These are phyloP conservation scores for Artemia sinica DNA, from an alignment of 2,888 invertebrate genomes.

Conservation along the genomic window DNA sequence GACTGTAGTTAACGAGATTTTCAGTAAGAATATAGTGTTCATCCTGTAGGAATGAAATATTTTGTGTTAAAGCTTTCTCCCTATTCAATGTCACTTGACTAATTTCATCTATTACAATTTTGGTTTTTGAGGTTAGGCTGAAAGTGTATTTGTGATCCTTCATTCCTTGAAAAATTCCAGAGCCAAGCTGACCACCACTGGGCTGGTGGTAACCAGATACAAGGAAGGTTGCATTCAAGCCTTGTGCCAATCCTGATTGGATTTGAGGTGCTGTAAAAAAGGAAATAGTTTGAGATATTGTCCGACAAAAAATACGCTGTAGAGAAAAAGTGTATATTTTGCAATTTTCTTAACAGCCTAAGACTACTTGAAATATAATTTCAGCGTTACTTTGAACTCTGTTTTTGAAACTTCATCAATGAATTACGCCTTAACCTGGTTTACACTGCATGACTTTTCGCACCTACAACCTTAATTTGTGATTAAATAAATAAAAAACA, in stretches of 20 bases:
- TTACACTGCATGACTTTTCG: too few species aligned
- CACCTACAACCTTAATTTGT: too few species aligned
- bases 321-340: too few species aligned
- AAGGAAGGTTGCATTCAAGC: conserved; percentile 48
- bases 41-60: not conserved
- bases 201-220: conserved; percentile 52
- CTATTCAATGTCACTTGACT: not conserved
- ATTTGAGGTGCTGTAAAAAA: conserved; percentile 41
- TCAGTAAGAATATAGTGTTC: not conserved
- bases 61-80: not conserved
- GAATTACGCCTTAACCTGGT: too few species aligned
- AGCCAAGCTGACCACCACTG: conserved; percentile 44
- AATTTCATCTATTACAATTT: not conserved
- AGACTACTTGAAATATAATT: too few species aligned
- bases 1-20: not conserved
- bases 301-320: too few species aligned
- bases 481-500: too few species aligned
- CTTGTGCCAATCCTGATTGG: conserved; percentile 51
- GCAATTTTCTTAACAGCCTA: too few species aligned
- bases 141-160: conserved; percentile 5
- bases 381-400: too few species aligned
- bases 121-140: not conserved
- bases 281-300: not conserved
- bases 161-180: conserved; percentile 45
- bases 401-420: too few species aligned